These are phyloP conservation scores for Trichomycterus rosablanca DNA, from an alignment of 2,113 vertebrate species.

Conservation along the genomic window DNA sequence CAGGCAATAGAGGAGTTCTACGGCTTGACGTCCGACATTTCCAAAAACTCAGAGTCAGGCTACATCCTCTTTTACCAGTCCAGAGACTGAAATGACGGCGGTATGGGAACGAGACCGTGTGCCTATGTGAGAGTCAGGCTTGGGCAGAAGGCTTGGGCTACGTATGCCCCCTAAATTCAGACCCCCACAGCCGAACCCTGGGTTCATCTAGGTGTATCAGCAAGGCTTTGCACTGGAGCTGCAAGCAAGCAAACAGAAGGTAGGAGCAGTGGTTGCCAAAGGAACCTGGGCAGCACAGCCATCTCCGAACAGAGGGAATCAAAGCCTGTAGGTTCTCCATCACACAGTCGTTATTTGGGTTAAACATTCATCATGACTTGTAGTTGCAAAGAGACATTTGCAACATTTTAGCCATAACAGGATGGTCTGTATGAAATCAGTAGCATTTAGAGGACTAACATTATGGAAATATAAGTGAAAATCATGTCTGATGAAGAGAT, in stretches of 20 bases:
- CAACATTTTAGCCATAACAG: background rate
- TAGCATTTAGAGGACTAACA: too few relatives aligned
- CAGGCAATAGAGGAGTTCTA: conserved; percentile 94
- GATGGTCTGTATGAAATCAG: conserved; percentile 12
- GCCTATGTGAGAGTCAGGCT: conserved; percentile 43
- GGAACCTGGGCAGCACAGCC: conserved; percentile 30
- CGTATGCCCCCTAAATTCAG: conserved; percentile 8
- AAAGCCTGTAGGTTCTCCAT: conserved; percentile 10
- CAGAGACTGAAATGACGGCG: conserved; percentile 71
- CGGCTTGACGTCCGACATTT: conserved; percentile 88
- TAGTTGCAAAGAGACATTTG: conserved; percentile 7
- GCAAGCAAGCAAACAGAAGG: conserved; percentile 30
- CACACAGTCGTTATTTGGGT: conserved; percentile 13
- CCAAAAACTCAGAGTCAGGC: conserved; percentile 90
- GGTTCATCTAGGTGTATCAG: conserved; percentile 45
- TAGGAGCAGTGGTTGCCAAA: conserved; percentile 39
- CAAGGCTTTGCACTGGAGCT: conserved; percentile 56
- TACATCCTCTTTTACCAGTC: conserved; percentile 95
- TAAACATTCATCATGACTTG: background rate
- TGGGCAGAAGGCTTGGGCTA: conserved; percentile 38
- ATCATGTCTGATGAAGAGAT: conserved; percentile 2
- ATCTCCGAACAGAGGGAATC: conserved; percentile 18
- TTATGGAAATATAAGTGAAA: too few relatives aligned
- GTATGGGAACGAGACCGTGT: conserved; percentile 44
- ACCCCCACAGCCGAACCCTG: conserved; percentile 32